Percentiles rank a stretch among this genome's conserved stretches.
Conservation (phyloP, 2,113 vertebrate genomes). For the Nettapus auritus region DNA sequence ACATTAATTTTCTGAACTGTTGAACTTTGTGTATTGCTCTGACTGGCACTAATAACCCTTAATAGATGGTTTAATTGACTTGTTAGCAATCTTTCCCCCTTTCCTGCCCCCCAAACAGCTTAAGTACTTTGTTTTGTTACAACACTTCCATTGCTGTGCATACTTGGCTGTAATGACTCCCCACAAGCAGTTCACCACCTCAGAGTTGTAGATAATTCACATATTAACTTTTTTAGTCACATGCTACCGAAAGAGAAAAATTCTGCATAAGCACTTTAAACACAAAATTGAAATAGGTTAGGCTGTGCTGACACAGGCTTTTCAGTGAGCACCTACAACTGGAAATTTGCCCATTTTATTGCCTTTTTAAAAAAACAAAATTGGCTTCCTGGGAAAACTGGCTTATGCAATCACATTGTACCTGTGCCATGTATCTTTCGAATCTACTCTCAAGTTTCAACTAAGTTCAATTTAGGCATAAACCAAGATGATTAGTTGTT, state of each 20-base stretch:
- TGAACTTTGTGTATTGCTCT: neutral
- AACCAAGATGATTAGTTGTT: neutral
- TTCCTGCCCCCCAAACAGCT: neutral
- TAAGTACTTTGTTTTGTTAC: neutral
- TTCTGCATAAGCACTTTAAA: neutral
- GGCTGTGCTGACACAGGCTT: slow-evolving; percentile 7
- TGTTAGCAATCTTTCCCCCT: neutral
- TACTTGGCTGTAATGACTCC: neutral
- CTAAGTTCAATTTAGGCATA: slow-evolving; percentile 10
- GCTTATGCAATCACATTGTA: neutral
- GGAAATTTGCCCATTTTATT: slow-evolving; percentile 12
- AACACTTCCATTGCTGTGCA: neutral
- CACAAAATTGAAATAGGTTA: neutral
- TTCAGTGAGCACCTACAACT: neutral
- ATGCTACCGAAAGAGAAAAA: neutral
- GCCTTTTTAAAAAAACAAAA: neutral
- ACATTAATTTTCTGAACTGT: neutral
- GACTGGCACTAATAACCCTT: neutral
- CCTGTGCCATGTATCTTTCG: neutral
- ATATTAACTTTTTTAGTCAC: neutral
- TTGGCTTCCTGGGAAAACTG: neutral
- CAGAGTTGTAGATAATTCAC: neutral
- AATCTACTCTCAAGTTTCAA: neutral
- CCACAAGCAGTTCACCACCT: neutral
- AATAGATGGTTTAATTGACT: neutral